phyloP scores from a whole-genome alignment of 2,113 vertebrate genomes.

The Cephalopterus ornatus region DNA sequence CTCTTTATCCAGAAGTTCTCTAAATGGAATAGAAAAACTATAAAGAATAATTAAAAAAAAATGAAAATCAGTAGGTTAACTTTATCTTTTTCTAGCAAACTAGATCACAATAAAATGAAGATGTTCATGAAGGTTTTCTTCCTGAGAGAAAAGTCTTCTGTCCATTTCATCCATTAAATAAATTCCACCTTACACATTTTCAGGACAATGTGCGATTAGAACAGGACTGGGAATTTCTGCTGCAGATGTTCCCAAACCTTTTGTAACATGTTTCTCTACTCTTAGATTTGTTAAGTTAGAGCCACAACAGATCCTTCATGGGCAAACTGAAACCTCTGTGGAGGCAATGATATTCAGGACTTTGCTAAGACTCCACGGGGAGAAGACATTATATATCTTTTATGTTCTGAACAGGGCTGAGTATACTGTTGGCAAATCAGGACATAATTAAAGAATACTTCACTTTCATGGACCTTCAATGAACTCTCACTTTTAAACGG shows the following conservation, averaged over 20 bases:
- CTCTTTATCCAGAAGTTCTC: neutral
- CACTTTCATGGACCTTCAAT: neutral
- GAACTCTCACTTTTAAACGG: neutral
- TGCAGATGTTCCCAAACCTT: neutral
- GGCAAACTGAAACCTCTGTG: neutral
- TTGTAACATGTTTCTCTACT: neutral
- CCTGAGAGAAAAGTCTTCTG: neutral
- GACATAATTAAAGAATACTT: slow-evolving; percentile 51
- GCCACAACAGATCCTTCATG: neutral
- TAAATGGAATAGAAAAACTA: neutral
- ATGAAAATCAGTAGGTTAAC: neutral
- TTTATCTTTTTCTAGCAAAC: neutral
- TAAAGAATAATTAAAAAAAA: neutral
- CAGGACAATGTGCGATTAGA: neutral
- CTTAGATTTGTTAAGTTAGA: neutral
- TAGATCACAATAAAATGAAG: neutral
- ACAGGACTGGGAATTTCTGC: neutral
- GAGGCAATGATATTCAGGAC: neutral
- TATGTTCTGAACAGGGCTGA: neutral
- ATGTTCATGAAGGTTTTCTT: neutral
- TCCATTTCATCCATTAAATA: neutral
- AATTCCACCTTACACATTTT: neutral
- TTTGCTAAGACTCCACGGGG: neutral
- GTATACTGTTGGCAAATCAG: neutral
- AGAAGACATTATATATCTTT: neutral